Base-by-base conservation (phyloP, 2,113 vertebrate genomes). In the Chlorodrepanis virens region DNA sequence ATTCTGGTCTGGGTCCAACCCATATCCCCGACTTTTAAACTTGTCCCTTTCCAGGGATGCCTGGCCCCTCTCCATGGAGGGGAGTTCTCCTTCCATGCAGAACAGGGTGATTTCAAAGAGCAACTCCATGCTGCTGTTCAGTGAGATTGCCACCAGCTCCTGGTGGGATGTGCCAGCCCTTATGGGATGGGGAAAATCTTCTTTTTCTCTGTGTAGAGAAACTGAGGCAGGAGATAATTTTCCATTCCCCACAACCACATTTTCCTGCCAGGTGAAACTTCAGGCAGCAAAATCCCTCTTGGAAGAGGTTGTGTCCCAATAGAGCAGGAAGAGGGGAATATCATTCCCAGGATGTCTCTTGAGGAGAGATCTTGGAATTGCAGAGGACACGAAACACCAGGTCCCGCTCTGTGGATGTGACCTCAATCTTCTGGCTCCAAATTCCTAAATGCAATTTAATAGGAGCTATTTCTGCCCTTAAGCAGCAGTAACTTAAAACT, bases 381-480 rank as follows among this genome's bases (percentile, higher is more conserved):
- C 56, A 75, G 52, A 1, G 9, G 78, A 76, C 74, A 85, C 27
- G 19, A 85, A 94, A 84, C 70, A 95, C 90, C 93, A 16, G 52
- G 35, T 70, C 69, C 20, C 0, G 2, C 20, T 82, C 56, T 39
- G n/a, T 90, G 86, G 61, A 19, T 4, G 0, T 96, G 89, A 85
- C 61, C 79, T 93, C 88, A 92, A 42, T 44, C 74, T 87, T 52
- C 75, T 96, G 94, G 94, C 91, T 96, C 67, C 49, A 85, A 76
- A 90, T 56, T 22, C 0, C 2, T 23, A 68, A 92, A 93, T 83
- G 91, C 94, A 94, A 92, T 56, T 24, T 91, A 95, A 95, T 91
- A 89, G 77, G 69, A 81, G 80, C 93, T 95, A 93, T 96, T 91
- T 95, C 93, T 96, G 87, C 84, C 77, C 89, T 56, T 72, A 42